Base-by-base conservation (phyloP, 2,797 vertebrate species). In the Acridotheres tristis region DNA sequence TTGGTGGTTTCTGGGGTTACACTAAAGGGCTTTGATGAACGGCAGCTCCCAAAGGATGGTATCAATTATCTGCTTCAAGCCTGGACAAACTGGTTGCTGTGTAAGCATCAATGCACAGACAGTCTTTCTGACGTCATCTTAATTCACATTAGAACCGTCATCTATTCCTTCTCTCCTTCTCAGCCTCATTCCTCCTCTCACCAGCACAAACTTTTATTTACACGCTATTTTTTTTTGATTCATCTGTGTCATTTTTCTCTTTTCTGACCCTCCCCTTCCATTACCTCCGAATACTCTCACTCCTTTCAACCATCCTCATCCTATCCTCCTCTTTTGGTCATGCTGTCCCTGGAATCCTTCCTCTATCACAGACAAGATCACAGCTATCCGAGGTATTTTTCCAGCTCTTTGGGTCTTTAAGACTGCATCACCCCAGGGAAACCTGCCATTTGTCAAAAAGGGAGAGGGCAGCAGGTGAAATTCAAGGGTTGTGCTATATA, bases 1-100 rank as follows among this genome's bases (percentile, higher is more conserved):
- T 19, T 67, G 27, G 61, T 66, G 81, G 65, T 92, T 94, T 90
- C 86, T 74, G 65, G 61, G 48, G 45, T 67, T 95, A 27, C 54
- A n/a, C 71, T 69, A 62, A 73, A 68, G 45, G 34, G 45, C 34
- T 95, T 87, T 83, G 55, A 87, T 85, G 78, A 87, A 74, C 0
- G 0, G 85, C 69, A 85, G 38, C 45, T 93, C 74, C 53, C 77
- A 67, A 63, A 76, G 74, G 71, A 78, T 69, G 71, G 74, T 55
- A 91, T 88, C 74, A 94, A 79, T 93, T 90, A 63, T 29, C 92
- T 76, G 26, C 75, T 88, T 90, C 74, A 81, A 82, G 59, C 66
- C 32, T 82, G 69, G 65, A 69, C 67, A 93, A 74, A 92, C 63
- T 69, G 34, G 42, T 85, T 89, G 88, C 90, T 94, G 34, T 63